Evolutionary conservation across 2,888 invertebrate genomes (phyloP).

Genomic region (Helobdella robusta): DNA sequence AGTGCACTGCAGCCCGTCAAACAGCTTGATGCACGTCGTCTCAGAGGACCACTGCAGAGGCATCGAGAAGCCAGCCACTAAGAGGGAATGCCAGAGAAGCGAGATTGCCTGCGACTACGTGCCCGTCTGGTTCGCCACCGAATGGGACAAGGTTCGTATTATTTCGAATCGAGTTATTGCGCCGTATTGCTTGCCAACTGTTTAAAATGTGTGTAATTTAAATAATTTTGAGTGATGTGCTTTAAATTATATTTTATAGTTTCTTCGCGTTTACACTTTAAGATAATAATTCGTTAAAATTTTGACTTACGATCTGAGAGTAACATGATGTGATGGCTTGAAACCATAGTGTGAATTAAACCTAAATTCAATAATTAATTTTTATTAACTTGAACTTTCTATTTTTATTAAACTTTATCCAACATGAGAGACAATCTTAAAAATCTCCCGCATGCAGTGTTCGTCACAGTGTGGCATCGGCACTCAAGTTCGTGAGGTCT

Average conservation of each 20-base stretch:
- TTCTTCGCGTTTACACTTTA: not conserved
- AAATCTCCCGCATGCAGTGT: slow-evolving; percentile 38
- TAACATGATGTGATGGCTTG: too few species aligned
- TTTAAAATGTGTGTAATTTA: too few species aligned
- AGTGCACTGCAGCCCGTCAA: not conserved
- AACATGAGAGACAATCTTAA: too few species aligned
- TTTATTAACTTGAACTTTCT: too few species aligned
- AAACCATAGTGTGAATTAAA: too few species aligned
- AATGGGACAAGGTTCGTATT: slow-evolving; percentile 19
- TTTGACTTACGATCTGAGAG: too few species aligned
- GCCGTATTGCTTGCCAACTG: too few species aligned
- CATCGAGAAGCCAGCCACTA: slow-evolving; percentile 6
- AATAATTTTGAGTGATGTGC: too few species aligned
- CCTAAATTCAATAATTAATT: too few species aligned
- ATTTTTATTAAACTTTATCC: too few species aligned
- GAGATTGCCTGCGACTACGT: slow-evolving; percentile 16
- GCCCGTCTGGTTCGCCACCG: slow-evolving; percentile 21
- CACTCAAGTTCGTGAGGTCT: slow-evolving; percentile 40
- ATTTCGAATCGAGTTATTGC: too few species aligned
- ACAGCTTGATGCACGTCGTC: not conserved
- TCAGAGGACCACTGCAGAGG: slow-evolving; percentile 15
- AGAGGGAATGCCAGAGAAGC: slow-evolving; percentile 18
- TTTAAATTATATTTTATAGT: too few species aligned
- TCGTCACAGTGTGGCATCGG: slow-evolving; percentile 45
- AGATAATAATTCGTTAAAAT: not conserved